Base-by-base conservation (phyloP, 2,113 vertebrate species). In the Psittacara wagleri region DNA sequence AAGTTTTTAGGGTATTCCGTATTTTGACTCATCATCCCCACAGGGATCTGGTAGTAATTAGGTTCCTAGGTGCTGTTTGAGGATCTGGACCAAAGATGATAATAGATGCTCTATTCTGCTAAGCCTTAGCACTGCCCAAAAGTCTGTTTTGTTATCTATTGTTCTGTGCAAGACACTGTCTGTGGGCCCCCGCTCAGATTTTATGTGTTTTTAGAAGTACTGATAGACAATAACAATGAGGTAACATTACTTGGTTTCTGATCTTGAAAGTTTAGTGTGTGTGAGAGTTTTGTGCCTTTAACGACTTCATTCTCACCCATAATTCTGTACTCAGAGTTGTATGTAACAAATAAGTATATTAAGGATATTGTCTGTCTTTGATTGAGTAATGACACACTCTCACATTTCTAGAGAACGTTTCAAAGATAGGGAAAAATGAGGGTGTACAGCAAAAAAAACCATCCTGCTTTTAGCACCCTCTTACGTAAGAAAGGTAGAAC, bases 131-230 rank as follows among this genome's bases (percentile, higher is more conserved):
- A 41, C 8, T 29, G 16, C 6, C 27, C 59, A 16, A 12, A 83
- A 73, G 0, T 25, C 13, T 59, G 4, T 15, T 62, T 79, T 1
- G 10, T 7, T 49, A 33, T 35, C 29, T 7, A 2, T 7, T 63
- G 19, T 55, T 4, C 7, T 4, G 29, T 64, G 10, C 13, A 81
- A 78, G 19, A 70, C 43, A 29, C 2, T 64, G 3, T 44, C 3
- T 68, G 2, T 55, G 22, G 18, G 14, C 1, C 75, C 2, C 19
- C 37, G 31, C 7, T 17, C 9, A 61, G 5, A 9, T 67, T 91
- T 82, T 55, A 66, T 48, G 14, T 57, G 12, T 35, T 87, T 68
- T 31, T 10, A 61, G n/a, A 35, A 44, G 69, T 28, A 22, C 12
- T 49, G 31, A 16, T 63, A 29, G 19, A 29, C 0, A 39, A 23